Conservation (phyloP, 2,888 invertebrate genomes). For the Eupithecia subfuscata region DNA sequence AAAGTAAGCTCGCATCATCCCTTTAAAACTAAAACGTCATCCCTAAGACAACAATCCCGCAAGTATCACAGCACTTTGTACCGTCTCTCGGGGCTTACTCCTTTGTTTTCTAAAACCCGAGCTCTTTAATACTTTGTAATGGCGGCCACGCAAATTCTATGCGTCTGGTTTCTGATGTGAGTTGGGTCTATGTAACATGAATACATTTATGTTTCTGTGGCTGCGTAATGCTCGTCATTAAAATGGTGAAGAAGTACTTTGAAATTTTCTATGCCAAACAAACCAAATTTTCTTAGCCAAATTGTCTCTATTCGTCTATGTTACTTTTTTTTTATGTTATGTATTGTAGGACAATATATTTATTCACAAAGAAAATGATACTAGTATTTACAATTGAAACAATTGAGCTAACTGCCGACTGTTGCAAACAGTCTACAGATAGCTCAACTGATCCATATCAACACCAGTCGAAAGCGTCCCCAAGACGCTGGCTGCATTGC, state of each 20-base stretch:
- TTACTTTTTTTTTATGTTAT: no score
- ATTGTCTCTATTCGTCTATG: background rate
- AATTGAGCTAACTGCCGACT: no score
- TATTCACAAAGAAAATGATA: no score
- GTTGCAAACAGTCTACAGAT: no score
- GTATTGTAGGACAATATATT: no score
- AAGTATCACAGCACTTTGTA: slow-evolving; percentile 75
- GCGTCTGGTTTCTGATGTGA: slow-evolving; percentile 58
- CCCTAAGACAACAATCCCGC: slow-evolving; percentile 65
- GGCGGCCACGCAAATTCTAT: slow-evolving; percentile 66
- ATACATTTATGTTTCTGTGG: background rate
- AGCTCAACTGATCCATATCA: no score
- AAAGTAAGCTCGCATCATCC: background rate
- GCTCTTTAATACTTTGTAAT: slow-evolving; percentile 77
- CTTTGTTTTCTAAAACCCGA: slow-evolving; percentile 75
- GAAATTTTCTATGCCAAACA: background rate
- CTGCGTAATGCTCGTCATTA: background rate
- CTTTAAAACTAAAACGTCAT: slow-evolving; percentile 67
- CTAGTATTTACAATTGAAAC: no score
- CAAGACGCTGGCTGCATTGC: no score
- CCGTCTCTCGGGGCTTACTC: slow-evolving; percentile 69
- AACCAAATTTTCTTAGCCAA: background rate
- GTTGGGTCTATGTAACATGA: slow-evolving; percentile 31
- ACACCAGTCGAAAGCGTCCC: no score
- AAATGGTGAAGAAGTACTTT: background rate